Base-by-base conservation (phyloP, 2,888 invertebrate species). In the Calephelis perditalis region DNA sequence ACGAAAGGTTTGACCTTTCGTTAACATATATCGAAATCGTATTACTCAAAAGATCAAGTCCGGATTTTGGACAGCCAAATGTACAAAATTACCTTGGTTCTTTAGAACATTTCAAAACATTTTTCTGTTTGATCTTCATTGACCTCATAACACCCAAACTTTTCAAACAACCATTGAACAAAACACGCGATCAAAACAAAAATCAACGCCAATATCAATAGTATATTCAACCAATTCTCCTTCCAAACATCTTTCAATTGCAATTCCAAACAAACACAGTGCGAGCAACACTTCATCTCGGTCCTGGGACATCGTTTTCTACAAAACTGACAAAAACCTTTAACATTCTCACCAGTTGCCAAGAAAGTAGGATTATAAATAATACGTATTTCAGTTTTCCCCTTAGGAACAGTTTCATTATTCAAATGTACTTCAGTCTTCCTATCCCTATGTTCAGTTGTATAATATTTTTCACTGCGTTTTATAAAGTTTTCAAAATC, bases 321-420 rank as follows among this genome's bases (percentile, higher is more conserved):
- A 63, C 90, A 90, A 61, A 75, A 83, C 5, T 73, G 73, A 58
- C 90, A 90, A 12, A 82, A 81, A 0, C 87, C 86, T 66, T 73
- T 69, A 0, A 81, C 65, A 15, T 72, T 68, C 7, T 62, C 70
- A 1, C 73, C 71, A 0, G 82, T 81, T 0, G 79, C 70, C 58
- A 78, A 78, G 62, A 91, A 91, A 0, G 89, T 88, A 0, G 91
- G 91, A 63, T 91, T 91, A 59, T 91, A 91, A 15, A 90, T 80
- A 12, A 91, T 91, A 5, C 87, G 73, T 1, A 91, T 80, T 65
- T 91, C 88, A 0, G 91, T 91, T 63, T 84, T 81, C 0, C 74
- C 77, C 63, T 79, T 79, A 5, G 71, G 66, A 3, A 71, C 59
- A 26, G 71, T 70, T 1, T 70, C 59, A 47, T 82, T 78, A 59